Evolutionary conservation across 2,888 invertebrate species (phyloP).

Genomic region (Andrena flavipes): DNA sequence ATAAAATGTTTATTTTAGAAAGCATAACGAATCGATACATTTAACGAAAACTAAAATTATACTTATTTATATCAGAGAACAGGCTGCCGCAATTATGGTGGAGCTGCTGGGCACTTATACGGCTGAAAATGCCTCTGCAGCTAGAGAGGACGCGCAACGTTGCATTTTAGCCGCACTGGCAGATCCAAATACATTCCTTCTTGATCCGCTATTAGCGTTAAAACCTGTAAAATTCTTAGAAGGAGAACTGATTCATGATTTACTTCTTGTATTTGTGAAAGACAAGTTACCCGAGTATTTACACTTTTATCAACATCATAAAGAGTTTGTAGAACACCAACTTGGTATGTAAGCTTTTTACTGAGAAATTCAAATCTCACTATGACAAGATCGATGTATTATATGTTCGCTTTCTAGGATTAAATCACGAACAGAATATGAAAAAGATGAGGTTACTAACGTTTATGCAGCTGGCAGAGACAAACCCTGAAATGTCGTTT

Average conservation of each 20-base stretch:
- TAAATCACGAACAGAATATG: constrained; percentile 97
- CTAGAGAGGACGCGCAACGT: constrained; percentile 97
- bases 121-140: constrained; percentile 98
- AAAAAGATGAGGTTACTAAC: constrained; percentile 98
- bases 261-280: constrained; percentile 97
- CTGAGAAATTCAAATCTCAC: constrained; percentile 4
- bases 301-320: constrained; percentile 96
- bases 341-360: constrained; percentile 80
- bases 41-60: constrained; percentile 69
- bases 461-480: constrained; percentile 99
- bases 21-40: constrained; percentile 24
- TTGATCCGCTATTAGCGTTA: constrained; percentile 96
- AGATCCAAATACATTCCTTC: constrained; percentile 97
- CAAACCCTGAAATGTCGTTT: constrained; percentile 96
- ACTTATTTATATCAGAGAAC: constrained; percentile 87
- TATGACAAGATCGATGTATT: not conserved
- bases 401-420: constrained; percentile 85
- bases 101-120: constrained; percentile 98
- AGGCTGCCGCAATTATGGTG: constrained; percentile 98
- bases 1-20: constrained; percentile 2
- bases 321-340: constrained; percentile 92
- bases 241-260: constrained; percentile 97
- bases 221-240: constrained; percentile 98
- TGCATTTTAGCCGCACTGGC: constrained; percentile 98
- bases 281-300: constrained; percentile 97